Percentiles rank a stretch among this genome's conserved stretches.
These are phyloP conservation scores for Chloebia gouldiae DNA, from an alignment of 2,113 vertebrate genomes.

Conservation along the genomic window DNA sequence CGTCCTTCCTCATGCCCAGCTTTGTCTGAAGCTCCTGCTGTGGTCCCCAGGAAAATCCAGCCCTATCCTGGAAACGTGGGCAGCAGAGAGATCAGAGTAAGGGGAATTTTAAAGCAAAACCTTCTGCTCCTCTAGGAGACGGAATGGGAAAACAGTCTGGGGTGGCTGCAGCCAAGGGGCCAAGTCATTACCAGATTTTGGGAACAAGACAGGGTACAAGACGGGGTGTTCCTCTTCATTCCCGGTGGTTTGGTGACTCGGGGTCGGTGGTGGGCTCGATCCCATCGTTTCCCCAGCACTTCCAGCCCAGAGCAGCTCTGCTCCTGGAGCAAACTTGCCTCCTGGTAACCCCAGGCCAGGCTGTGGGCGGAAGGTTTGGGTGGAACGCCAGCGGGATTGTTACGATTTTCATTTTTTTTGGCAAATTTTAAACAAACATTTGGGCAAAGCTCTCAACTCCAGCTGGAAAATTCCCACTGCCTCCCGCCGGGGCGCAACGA, in stretches of 20 bases:
- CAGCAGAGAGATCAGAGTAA: rapidly evolving
- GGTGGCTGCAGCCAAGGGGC: neutral
- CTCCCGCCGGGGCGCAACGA: neutral
- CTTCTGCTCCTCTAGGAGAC: neutral
- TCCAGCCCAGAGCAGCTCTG: neutral
- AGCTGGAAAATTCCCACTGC: neutral
- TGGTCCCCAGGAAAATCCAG: neutral
- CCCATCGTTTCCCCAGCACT: neutral
- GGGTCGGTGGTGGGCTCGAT: neutral
- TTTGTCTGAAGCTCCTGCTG: neutral
- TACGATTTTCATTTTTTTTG: neutral
- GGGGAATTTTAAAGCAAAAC: neutral
- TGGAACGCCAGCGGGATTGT: neutral
- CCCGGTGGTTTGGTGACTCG: neutral
- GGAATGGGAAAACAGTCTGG: rapidly evolving
- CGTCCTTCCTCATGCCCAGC: neutral
- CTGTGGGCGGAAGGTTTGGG: neutral
- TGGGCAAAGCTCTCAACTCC: neutral
- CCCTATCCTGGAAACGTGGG: rapidly evolving
- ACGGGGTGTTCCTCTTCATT: neutral
- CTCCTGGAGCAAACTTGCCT: neutral
- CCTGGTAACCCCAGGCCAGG: neutral
- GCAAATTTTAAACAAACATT: conserved; percentile 5
- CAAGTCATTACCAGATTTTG: rapidly evolving
- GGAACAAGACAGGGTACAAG: rapidly evolving